Conservation (phyloP, 2,113 vertebrate genomes). For the Pipa parva region DNA sequence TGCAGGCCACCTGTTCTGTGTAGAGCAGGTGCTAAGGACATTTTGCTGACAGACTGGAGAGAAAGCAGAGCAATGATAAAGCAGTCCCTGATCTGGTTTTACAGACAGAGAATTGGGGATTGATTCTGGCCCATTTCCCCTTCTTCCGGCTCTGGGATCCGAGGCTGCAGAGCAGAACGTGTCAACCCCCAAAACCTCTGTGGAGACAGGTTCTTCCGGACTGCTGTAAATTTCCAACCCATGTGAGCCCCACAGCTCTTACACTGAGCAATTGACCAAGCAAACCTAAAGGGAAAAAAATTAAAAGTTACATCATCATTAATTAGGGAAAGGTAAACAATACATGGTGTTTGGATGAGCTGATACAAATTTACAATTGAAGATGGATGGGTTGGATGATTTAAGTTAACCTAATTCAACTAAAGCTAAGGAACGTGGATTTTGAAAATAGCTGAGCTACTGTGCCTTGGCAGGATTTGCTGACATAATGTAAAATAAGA, state of each 20-base stretch:
- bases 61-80: neutral
- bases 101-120: slow-evolving; percentile 83
- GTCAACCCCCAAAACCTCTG: slow-evolving; percentile 93
- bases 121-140: slow-evolving; percentile 62
- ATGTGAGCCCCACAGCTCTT: slow-evolving; percentile 83
- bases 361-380: slow-evolving; percentile 1
- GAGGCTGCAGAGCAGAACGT: slow-evolving; percentile 85
- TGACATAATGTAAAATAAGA: too few species aligned
- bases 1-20: neutral
- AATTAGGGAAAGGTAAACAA: slow-evolving; percentile 3
- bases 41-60: neutral
- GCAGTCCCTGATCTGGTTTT: slow-evolving; percentile 40
- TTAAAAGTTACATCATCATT: slow-evolving; percentile 10
- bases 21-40: neutral
- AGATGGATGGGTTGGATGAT: neutral
- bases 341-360: slow-evolving; percentile 11
- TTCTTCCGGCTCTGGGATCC: slow-evolving; percentile 77
- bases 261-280: slow-evolving; percentile 95
- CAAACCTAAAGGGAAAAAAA: slow-evolving; percentile 65
- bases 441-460: too few species aligned
- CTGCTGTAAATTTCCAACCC: slow-evolving; percentile 96
- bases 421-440: too few species aligned
- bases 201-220: slow-evolving; percentile 86
- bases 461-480: too few species aligned
- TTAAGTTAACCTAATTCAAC: too few species aligned